Evolutionary conservation across 2,888 invertebrate genomes (phyloP), one percentile per base, ranked within the genome.

Genomic region (Caenorhabditis becei): DNA sequence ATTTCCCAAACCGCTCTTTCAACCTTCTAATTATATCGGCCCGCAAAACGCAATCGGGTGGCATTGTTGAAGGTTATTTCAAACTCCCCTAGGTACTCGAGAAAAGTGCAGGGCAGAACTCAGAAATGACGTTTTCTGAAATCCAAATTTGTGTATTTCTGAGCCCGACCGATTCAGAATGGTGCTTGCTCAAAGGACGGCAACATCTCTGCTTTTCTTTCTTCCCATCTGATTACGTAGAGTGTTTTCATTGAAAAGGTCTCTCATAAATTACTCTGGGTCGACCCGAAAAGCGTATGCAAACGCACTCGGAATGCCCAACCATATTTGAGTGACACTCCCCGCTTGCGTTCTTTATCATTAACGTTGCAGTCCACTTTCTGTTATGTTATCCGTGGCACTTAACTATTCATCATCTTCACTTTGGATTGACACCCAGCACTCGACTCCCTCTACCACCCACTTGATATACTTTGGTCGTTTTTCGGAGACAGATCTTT

Each of bases 201-300:
- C 41, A 16, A 41, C 41, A 41, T 10, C 41, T 16, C 11, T 16
- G 8, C 11, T 41, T 41, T 41, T 41, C 8, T 4, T 20, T 18
- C 18, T 47, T 47, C n/a, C 41, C 18, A 47, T 47, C 47, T 47
- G 47, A 47, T 47, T 47, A 47, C 47, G 47, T 10, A 47, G 11
- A 47, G 47, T 47, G 47, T 47, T 47, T 47, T 47, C 47, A 47
- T 47, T 47, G 47, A 47, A 47, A 47, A 47, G 47, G 47, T n/a
- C 47, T 47, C 47, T 47, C 47, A 47, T 47, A 47, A 47, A 47
- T 47, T 47, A 47, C 47, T 41, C 41, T 41, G 2, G 5, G 41
- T 18, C 47, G 3, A 47, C 47, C 47, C n/a, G 10, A 47, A 47
- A 47, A 4, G 47, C 3, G 47, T 47, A 47, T 47, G 47, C 47